These are phyloP conservation scores for Himalopsyche phryganea DNA, from an alignment of 1,140 invertebrate species.

Conservation along the genomic window DNA sequence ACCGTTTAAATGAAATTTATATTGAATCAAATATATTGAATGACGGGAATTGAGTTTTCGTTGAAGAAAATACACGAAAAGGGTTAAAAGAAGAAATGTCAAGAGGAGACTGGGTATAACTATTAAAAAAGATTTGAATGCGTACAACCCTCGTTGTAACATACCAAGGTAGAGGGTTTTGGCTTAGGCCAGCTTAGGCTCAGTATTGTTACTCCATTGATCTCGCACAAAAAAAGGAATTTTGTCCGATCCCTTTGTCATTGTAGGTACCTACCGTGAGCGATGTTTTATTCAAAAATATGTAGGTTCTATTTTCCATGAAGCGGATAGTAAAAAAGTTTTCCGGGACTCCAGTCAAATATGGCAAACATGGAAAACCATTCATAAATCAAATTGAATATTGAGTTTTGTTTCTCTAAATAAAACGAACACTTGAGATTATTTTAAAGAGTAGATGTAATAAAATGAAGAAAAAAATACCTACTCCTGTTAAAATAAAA, in stretches of 20 bases:
- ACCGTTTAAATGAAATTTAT: too few species aligned
- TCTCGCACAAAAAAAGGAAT: conserved; percentile 9
- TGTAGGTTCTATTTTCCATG: conserved; percentile 1
- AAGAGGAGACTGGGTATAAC: conserved; percentile 2
- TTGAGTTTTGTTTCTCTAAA: too few species aligned
- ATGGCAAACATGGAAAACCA: background rate
- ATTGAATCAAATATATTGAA: too few species aligned
- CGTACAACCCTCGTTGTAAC: conserved; percentile 10
- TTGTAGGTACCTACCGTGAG: background rate
- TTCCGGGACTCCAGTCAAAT: too few species aligned
- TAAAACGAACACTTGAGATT: too few species aligned
- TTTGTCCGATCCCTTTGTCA: conserved; percentile 8
- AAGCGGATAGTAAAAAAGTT: too few species aligned
- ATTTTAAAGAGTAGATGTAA: too few species aligned
- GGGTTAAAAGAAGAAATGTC: too few species aligned
- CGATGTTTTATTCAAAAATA: conserved; percentile 14
- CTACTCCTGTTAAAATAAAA: too few species aligned
- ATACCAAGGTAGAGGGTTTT: conserved; percentile 1
- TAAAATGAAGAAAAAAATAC: too few species aligned
- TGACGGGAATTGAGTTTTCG: too few species aligned
- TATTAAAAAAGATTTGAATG: conserved; percentile 15
- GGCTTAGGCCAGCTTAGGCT: conserved; percentile 12
- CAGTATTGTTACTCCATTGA: conserved; percentile 11
- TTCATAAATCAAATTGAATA: background rate
- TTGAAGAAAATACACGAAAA: too few species aligned